Evolutionary conservation across 1,140 invertebrate genomes (phyloP).

Genomic region (Gryon sp.): DNA sequence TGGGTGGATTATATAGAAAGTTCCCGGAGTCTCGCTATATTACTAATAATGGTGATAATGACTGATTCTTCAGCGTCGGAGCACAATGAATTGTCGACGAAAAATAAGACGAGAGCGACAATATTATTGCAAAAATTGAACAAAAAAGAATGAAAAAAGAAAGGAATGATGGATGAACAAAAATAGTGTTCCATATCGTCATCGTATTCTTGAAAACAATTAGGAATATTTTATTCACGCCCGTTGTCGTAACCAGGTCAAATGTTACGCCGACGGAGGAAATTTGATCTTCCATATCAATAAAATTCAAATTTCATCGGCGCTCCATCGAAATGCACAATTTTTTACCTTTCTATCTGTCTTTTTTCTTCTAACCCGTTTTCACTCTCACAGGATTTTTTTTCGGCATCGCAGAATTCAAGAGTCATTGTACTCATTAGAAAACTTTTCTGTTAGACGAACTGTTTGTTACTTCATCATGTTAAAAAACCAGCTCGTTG

Average conservation of each 20-base stretch:
- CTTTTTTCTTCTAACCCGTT: no score
- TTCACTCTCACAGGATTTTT: no score
- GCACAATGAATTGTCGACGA: slow-evolving; percentile 14
- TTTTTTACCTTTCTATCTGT: no score
- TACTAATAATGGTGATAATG: slow-evolving; percentile 59
- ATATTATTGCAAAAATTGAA: slow-evolving; percentile 21
- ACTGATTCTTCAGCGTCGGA: slow-evolving; percentile 30
- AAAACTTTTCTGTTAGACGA: background rate
- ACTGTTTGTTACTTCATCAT: background rate
- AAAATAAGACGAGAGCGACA: background rate
- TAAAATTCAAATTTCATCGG: slow-evolving; percentile 14
- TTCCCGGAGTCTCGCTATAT: slow-evolving; percentile 46
- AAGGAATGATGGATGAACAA: no score
- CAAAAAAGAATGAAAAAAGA: no score
- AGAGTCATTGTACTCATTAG: slow-evolving; percentile 2
- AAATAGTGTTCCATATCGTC: background rate
- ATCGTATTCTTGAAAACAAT: slow-evolving; percentile 16
- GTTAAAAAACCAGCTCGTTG: background rate
- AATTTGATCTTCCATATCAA: slow-evolving; percentile 12
- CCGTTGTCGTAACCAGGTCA: background rate
- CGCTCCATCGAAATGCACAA: background rate
- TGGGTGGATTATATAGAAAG: slow-evolving; percentile 59
- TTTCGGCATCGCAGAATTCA: no score
- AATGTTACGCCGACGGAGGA: background rate
- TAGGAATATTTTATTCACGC: slow-evolving; percentile 30